phyloP scores from a whole-genome alignment of 1,140 invertebrate genomes.

The Hycleus cichorii region DNA sequence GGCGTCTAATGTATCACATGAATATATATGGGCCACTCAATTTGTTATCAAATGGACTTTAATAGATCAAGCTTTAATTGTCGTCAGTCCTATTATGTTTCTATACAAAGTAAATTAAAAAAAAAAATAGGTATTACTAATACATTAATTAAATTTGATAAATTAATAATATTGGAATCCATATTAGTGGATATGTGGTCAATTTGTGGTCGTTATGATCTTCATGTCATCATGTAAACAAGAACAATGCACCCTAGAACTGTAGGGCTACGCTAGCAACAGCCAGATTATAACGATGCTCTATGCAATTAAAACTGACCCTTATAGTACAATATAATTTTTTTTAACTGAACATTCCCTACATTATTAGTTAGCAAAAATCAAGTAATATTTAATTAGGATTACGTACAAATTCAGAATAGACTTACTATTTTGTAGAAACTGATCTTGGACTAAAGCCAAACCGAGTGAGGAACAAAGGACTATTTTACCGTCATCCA shows the following conservation, averaged over 20 bases:
- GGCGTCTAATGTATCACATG: constrained; percentile 1
- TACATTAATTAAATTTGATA: neutral
- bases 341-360: no score
- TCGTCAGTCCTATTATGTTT: constrained; percentile 30
- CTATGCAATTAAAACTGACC: constrained; percentile 17
- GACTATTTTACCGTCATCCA: no score
- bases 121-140: neutral
- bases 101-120: neutral
- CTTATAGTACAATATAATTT: neutral
- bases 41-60: constrained; percentile 30
- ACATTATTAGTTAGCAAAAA: no score
- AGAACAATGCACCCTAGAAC: constrained; percentile 12
- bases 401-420: no score
- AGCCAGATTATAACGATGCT: constrained; percentile 9
- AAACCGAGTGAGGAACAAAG: no score
- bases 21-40: constrained; percentile 23
- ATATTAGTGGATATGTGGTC: constrained; percentile 5
- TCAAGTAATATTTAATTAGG: neutral
- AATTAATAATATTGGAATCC: no score
- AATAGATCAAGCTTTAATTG: constrained; percentile 37
- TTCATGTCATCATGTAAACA: constrained; percentile 15
- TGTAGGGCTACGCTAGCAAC: constrained; percentile 10
- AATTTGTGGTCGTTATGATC: constrained; percentile 11
- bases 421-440: no score
- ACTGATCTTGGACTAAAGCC: no score